Percentiles rank a stretch among this genome's conserved stretches.
These are phyloP conservation scores for Drosophila longiperda DNA, from an alignment of 2,888 invertebrate species.

Conservation along the genomic window DNA sequence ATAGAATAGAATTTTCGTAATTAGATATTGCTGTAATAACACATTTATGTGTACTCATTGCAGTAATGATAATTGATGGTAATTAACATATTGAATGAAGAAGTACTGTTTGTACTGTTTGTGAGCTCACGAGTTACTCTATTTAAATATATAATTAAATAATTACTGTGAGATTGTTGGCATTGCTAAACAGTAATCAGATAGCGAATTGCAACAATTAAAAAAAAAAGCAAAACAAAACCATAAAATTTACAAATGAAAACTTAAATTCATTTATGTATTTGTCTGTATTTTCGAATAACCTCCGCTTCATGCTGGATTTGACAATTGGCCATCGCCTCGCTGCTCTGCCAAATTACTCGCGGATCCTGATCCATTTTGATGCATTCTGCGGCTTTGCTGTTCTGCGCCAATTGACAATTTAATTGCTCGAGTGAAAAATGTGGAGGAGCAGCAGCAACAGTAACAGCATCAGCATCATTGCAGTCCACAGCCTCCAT, in stretches of 20 bases:
- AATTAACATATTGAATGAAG: conserved; percentile 2
- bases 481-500: conserved; percentile 12
- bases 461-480: neutral
- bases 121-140: neutral
- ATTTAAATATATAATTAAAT: neutral
- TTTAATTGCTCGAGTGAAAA: conserved; percentile 24
- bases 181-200: no score
- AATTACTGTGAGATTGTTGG: conserved; percentile 9
- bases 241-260: neutral
- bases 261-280: neutral
- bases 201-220: neutral
- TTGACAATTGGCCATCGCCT: conserved; percentile 5
- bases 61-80: conserved; percentile 3
- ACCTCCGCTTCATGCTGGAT: conserved; percentile 19
- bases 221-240: neutral
- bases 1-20: neutral
- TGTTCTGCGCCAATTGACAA: conserved; percentile 15
- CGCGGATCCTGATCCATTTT: conserved; percentile 14
- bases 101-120: neutral
- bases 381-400: neutral
- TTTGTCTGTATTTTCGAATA: neutral
- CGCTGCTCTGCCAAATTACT: conserved; percentile 9
- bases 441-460: neutral
- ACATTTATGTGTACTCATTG: neutral
- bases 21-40: neutral